Evolutionary conservation across 2,797 vertebrate species (phyloP).

Genomic region (Knipowitschia caucasica): DNA sequence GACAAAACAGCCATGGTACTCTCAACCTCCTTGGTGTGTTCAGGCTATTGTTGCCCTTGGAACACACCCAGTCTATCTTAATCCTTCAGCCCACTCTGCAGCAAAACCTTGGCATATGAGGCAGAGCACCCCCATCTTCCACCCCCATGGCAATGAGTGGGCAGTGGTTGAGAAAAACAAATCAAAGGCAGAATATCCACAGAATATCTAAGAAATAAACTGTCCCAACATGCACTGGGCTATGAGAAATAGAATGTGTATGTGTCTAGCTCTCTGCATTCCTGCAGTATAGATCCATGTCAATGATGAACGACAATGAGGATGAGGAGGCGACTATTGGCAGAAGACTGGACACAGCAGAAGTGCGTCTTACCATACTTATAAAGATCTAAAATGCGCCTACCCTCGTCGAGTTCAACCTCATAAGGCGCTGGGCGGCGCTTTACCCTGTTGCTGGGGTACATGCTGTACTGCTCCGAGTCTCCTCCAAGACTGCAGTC

Average conservation of each 20-base stretch:
- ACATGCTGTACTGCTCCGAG: constrained; percentile 91
- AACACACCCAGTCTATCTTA: constrained; percentile 77
- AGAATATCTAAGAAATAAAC: constrained; percentile 45
- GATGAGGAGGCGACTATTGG: constrained; percentile 56
- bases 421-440: constrained; percentile 91
- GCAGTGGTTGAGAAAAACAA: constrained; percentile 47
- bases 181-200: background rate
- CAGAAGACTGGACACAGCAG: constrained; percentile 69
- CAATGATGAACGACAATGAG: constrained; percentile 60
- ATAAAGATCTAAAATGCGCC: constrained; percentile 77
- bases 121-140: constrained; percentile 63
- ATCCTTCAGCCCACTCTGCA: constrained; percentile 77
- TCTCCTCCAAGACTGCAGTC: constrained; percentile 83
- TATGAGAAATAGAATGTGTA: constrained; percentile 12
- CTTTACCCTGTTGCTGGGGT: constrained; percentile 88
- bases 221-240: constrained; percentile 33
- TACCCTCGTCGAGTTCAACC: constrained; percentile 92
- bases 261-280: constrained; percentile 29
- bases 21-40: constrained; percentile 60
- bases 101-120: constrained; percentile 75
- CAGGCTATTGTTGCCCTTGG: constrained; percentile 68
- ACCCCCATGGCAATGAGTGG: constrained; percentile 63
- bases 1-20: constrained; percentile 70
- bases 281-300: constrained; percentile 53
- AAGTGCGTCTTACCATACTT: constrained; percentile 73